A percentile compares a stretch with the other conserved stretches of the same genome.
Conservation (phyloP, 2,888 invertebrate genomes). For the Gari tellinella region DNA sequence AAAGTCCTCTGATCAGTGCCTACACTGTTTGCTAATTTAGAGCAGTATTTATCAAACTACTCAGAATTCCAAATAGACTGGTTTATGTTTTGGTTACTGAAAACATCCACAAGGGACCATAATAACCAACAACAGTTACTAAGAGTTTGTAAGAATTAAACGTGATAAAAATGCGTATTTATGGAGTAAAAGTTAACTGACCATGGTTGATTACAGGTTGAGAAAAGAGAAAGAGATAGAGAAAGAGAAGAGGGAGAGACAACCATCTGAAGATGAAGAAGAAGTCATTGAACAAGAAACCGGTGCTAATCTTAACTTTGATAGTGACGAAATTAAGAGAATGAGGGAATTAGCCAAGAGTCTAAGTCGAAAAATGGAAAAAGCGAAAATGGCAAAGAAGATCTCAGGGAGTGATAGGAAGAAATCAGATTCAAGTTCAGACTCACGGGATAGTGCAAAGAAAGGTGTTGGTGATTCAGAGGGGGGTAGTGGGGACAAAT, state of each 20-base stretch:
- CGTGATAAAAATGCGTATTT: too few species aligned
- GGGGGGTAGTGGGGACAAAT: slow-evolving; percentile 16
- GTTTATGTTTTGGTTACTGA: too few species aligned
- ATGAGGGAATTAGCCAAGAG: slow-evolving; percentile 79
- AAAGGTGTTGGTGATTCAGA: not conserved
- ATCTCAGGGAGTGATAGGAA: too few species aligned
- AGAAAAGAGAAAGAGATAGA: slow-evolving; percentile 52
- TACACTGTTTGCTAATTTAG: too few species aligned
- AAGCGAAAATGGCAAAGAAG: slow-evolving; percentile 54
- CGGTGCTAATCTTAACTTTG: slow-evolving; percentile 61
- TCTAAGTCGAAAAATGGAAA: slow-evolving; percentile 82
- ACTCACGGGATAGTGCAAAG: not conserved
- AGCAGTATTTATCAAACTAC: too few species aligned
- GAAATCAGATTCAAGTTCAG: not conserved
- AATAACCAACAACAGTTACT: too few species aligned
- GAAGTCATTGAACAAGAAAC: slow-evolving; percentile 17
- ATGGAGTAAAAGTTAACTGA: too few species aligned
- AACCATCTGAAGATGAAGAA: slow-evolving; percentile 65
- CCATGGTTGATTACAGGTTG: slow-evolving; percentile 37
- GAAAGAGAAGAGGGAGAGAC: slow-evolving; percentile 61
- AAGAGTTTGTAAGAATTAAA: too few species aligned
- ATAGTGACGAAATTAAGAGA: slow-evolving; percentile 70
- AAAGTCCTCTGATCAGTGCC: too few species aligned
- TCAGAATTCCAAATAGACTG: too few species aligned
- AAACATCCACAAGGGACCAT: too few species aligned